Base-by-base conservation (phyloP, 2,888 invertebrate species). In the Yponomeuta evonymella region DNA sequence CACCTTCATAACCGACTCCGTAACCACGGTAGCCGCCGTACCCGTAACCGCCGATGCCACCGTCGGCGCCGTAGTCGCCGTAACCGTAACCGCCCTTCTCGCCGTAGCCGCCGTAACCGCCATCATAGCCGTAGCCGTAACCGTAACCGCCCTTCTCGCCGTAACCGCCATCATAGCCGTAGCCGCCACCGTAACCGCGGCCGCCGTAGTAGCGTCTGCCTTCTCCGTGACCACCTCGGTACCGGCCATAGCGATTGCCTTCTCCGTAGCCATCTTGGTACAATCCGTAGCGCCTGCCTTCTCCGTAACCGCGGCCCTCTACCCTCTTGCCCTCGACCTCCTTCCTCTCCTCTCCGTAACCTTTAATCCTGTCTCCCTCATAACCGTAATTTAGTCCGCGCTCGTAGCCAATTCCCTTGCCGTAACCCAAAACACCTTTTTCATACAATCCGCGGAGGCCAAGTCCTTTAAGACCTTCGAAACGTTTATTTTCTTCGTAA, bases 1-100 rank as follows among this genome's bases (percentile, higher is more conserved):
- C 33, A 15, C 70, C 62, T 30, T 69, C 73, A 29, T n/a, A 30
- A 62, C 65, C 65, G 43, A 12, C 30, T 33, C 71, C 64, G 33
- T 48, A 36, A 12, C 67, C 30, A 30, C 10, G 10, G 67, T 67
- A 67, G 33, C 30, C 33, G 23, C 30, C 36, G 30, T 67, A 64
- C 10, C 29, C 10, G 30, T 64, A 64, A 9, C 10, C 10, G 4
- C 29, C 64, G 29, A 30, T 10, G 10, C 29, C 64, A 3, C 29
- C 29, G 64, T 64, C 29, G 64, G 10, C 10, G 23, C 29, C 64
- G 3, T 29, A 23, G 10, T 29, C 10, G 64, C 29, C 30, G 23
- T 10, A 4, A 8, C 10, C 30, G 64, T 64, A 30, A 23, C 23
- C 29, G 11, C 23, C 30, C 2, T 64, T 9, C 2, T 64, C 2